Evolutionary conservation across 2,888 invertebrate species (phyloP).

Genomic region (Megastigmus dorsalis): DNA sequence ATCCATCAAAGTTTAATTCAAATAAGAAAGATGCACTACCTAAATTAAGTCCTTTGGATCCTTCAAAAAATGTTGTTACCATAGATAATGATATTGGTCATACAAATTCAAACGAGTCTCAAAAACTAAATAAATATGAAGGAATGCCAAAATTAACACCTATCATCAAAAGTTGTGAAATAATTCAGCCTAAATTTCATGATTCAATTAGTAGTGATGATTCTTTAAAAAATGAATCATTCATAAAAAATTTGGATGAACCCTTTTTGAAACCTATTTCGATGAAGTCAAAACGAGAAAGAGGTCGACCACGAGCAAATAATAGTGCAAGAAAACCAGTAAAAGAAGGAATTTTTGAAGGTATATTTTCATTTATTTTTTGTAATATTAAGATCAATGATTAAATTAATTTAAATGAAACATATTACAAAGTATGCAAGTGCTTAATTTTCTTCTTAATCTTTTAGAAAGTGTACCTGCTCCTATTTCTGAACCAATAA

Average conservation of each 20-base stretch:
- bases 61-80: constrained; percentile 7
- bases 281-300: constrained; percentile 64
- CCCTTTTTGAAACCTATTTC: constrained; percentile 69
- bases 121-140: constrained; percentile 66
- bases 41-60: constrained; percentile 39
- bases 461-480: constrained; percentile 56
- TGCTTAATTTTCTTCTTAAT: background rate
- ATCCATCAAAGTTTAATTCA: constrained; percentile 57
- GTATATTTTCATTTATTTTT: constrained; percentile 8
- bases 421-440: background rate
- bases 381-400: background rate
- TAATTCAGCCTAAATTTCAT: constrained; percentile 10
- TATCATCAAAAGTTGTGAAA: constrained; percentile 63
- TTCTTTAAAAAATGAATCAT: constrained; percentile 21
- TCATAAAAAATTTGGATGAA: constrained; percentile 64
- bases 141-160: constrained; percentile 73
- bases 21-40: constrained; percentile 47
- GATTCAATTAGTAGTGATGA: constrained; percentile 4
- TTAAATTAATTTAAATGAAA: background rate
- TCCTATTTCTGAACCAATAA: constrained; percentile 62
- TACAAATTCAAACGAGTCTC: constrained; percentile 57
- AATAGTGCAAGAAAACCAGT: constrained; percentile 65
- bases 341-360: constrained; percentile 65
- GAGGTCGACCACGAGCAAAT: constrained; percentile 64
- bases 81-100: constrained; percentile 41